Base-by-base conservation (phyloP, 2,888 invertebrate genomes). In the Tenthredo scrophulariae region DNA sequence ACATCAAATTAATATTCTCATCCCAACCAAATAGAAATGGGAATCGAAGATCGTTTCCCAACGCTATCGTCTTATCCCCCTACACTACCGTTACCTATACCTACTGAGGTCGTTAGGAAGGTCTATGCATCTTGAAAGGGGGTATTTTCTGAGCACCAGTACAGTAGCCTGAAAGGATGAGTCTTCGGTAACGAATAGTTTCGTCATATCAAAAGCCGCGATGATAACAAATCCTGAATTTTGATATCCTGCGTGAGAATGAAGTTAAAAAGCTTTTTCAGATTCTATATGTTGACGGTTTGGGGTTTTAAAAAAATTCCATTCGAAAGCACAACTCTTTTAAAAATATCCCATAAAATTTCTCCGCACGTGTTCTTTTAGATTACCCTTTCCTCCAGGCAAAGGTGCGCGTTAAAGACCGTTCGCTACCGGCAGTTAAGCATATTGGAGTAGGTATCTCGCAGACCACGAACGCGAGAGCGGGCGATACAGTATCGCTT, bases 361-460 rank as follows among this genome's bases (percentile, higher is more conserved):
- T 62, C 62, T 62, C 26, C 10, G 26, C 62, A 70, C 70, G 37
- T 70, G 33, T 70, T 70, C 37, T 70, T 70, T 37, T 54, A 79
- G 37, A 79, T 79, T 58, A n/a, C 33, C 58, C 13, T 79, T 33
- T n/a, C 33, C 54, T 37, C 37, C 18, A 58, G 33, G 29, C 58
- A 58, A 26, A 75, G 70, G 37, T 70, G 6, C 18, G 22, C 46
- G 75, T 29, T 75, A 46, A 75, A 75, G 37, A 50, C 43, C 26
- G 75, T 46, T 75, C 43, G 70, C 70, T 70, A 13, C n/a, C 37
- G 37, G 75, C 50, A 75, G 75, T 75, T 40, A 46, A 50, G 26
- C 46, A 37, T 75, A 75, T 50, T 75, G 75, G 50, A 75, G 46
- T 75, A 70, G 33, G 70, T 37, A 70, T 70, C 70, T 37, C 74